Base-by-base conservation (phyloP, 2,888 invertebrate genomes). In the Macrophya alboannulata region DNA sequence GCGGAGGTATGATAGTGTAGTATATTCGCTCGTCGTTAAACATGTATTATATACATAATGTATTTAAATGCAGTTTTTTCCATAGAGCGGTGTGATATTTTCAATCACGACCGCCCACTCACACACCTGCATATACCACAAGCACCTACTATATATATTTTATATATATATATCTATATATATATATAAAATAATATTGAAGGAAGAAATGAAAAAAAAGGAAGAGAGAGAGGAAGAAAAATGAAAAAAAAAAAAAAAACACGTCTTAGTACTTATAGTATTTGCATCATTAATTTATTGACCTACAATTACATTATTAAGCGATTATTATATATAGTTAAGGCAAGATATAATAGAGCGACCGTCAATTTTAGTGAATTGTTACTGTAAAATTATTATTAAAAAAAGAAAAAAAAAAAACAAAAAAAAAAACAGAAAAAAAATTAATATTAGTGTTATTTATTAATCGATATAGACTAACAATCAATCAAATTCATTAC, bases 261-360 rank as follows among this genome's bases (percentile, higher is more conserved):
- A 84, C 45, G 62, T 79, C 90, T 89, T 92, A 91, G 92, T 93
- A 93, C 92, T 93, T 92, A 92, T 92, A 93, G 91, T 88, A 90
- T 91, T 92, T 89, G 90, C 91, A 90, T 90, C 89, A 89, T 92
- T 92, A 91, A 92, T 93, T 93, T 93, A 92, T 93, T 92, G 90
- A 92, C 89, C 90, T 87, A n/a, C n/a, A 90, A 89, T 68, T 68
- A 68, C 37, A 88, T 89, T 87, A 89, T 88, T 81, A 81, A 55
- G 48, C 55, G 25, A 77, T 77, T 17, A 15, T 31, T 31, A 62
- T 59, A 59, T 31, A 62, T 59, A 59, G 21, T 17, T 51, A 59
- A 55, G 55, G 82, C 62, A 68, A 82, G 62, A 82, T 65, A 82
- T 25, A 55, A 45, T 82, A 81, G 88, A 86, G 89, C 88, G 86